These are phyloP conservation scores for Nephrotoma appendiculata DNA, from an alignment of 2,888 invertebrate species.

Conservation along the genomic window DNA sequence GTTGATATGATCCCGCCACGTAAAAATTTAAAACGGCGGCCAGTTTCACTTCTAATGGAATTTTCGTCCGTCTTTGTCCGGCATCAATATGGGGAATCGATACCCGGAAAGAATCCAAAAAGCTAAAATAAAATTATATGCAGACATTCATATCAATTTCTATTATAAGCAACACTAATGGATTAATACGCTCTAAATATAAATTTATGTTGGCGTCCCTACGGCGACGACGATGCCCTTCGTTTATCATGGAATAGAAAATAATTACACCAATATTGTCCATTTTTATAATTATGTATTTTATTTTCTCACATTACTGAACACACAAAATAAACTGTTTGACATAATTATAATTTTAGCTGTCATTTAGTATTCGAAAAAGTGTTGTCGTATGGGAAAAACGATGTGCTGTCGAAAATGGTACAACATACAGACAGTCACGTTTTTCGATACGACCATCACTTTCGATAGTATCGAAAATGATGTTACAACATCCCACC, in stretches of 20 bases:
- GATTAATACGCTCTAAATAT: background rate
- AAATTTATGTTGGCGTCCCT: background rate
- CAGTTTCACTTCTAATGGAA: too few relatives aligned
- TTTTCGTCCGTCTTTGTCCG: too few relatives aligned
- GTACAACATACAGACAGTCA: too few relatives aligned
- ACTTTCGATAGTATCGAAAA: too few relatives aligned
- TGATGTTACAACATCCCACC: too few relatives aligned
- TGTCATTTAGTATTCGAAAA: background rate
- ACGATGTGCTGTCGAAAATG: background rate
- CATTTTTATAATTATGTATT: too few relatives aligned
- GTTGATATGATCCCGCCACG: too few relatives aligned
- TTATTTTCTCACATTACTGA: background rate
- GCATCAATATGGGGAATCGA: background rate
- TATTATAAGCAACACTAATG: background rate
- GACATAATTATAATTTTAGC: too few relatives aligned
- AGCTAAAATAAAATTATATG: background rate
- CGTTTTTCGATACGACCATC: too few relatives aligned
- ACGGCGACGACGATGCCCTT: background rate
- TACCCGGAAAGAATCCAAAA: background rate
- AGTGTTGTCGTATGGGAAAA: background rate
- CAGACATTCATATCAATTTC: background rate
- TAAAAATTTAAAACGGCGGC: too few relatives aligned
- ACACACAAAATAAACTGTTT: background rate
- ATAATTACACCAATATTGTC: background rate
- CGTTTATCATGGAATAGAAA: background rate